Conservation (phyloP, 1,140 invertebrate genomes). For the Leptinotarsa lineolata region DNA sequence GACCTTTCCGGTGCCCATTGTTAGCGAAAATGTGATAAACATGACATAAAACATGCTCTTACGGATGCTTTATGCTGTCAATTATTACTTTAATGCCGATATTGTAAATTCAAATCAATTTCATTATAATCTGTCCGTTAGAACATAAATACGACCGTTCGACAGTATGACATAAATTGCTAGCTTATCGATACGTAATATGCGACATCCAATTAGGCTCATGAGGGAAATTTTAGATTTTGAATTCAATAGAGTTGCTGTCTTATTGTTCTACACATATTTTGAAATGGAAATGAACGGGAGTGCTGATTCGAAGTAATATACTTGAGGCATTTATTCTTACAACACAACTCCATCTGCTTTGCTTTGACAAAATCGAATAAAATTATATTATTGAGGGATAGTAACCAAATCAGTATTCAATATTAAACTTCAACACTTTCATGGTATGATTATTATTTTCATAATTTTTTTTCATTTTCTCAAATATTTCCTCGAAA, state of each 20-base stretch:
- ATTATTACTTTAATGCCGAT: conserved; percentile 18
- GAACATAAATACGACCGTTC: conserved; percentile 13
- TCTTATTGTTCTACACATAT: not conserved
- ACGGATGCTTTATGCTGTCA: conserved; percentile 26
- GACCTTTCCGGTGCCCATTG: conserved; percentile 23
- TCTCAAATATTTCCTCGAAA: too few species aligned
- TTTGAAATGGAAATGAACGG: not conserved
- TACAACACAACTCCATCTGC: too few species aligned
- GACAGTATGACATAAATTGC: conserved; percentile 10
- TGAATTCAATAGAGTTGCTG: not conserved
- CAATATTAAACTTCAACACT: too few species aligned
- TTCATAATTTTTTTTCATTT: too few species aligned
- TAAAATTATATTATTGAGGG: too few species aligned
- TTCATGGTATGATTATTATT: too few species aligned
- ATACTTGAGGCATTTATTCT: too few species aligned
- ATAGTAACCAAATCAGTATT: too few species aligned
- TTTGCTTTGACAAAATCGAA: too few species aligned
- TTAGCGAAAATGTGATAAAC: conserved; percentile 17
- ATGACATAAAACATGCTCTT: conserved; percentile 28
- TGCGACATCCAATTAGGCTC: conserved; percentile 3
- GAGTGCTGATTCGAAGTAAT: not conserved
- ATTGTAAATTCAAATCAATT: conserved; percentile 26
- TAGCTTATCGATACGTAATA: conserved; percentile 6
- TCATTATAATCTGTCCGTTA: conserved; percentile 24
- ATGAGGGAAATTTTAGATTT: not conserved